These are phyloP conservation scores for Sphinx pinastri DNA, from an alignment of 2,888 invertebrate species.

Conservation along the genomic window DNA sequence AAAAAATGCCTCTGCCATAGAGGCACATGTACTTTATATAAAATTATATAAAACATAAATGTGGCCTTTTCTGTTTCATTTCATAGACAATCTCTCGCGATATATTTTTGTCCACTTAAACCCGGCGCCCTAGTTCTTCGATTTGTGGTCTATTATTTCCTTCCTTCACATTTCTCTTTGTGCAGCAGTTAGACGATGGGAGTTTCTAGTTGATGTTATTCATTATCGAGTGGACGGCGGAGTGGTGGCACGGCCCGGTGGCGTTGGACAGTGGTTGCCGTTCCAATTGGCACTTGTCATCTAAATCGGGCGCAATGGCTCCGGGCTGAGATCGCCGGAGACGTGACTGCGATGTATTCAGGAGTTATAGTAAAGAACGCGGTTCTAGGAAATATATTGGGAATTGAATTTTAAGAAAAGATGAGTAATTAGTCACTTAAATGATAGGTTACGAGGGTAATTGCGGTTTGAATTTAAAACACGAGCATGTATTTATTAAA, in stretches of 20 bases:
- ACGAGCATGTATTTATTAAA: no score
- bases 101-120: background rate
- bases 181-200: background rate
- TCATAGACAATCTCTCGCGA: background rate
- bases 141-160: background rate
- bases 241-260: background rate
- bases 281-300: conserved; percentile 2
- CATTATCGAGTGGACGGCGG: background rate
- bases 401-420: no score
- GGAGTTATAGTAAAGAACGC: no score
- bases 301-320: background rate
- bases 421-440: no score
- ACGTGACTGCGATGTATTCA: no score
- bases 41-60: no score
- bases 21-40: no score
- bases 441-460: no score
- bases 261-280: background rate
- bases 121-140: background rate
- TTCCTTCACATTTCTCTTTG: background rate
- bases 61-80: background rate
- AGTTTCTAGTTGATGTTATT: conserved; percentile 15
- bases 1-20: no score
- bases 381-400: no score
- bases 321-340: background rate
- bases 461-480: no score